These are phyloP conservation scores for Drosophila borborema DNA, from an alignment of 2,888 invertebrate genomes.

Conservation along the genomic window DNA sequence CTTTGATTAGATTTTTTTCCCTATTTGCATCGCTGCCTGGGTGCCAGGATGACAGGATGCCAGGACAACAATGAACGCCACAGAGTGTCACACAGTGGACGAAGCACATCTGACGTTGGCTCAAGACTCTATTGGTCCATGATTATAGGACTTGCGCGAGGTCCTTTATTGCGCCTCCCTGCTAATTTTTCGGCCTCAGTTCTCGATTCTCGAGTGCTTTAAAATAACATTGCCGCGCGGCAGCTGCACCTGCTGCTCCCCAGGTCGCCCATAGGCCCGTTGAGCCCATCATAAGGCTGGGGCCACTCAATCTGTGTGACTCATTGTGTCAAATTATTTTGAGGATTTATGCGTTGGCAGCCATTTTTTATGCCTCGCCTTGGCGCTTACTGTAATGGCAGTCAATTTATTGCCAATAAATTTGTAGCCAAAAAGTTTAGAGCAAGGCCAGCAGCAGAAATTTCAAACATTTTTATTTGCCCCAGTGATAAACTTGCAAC, in stretches of 20 bases:
- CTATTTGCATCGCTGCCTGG: slow-evolving; percentile 43
- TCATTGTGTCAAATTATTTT: slow-evolving; percentile 81
- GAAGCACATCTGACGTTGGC: slow-evolving; percentile 40
- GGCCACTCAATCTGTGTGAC: slow-evolving; percentile 77
- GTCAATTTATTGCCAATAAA: slow-evolving; percentile 80
- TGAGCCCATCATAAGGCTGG: slow-evolving; percentile 40
- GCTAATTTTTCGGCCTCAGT: slow-evolving; percentile 59
- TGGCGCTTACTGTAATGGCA: slow-evolving; percentile 77
- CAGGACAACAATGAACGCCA: slow-evolving; percentile 43
- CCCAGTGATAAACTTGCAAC: slow-evolving; percentile 77
- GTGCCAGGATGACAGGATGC: background rate
- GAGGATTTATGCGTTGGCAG: slow-evolving; percentile 80
- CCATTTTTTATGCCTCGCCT: slow-evolving; percentile 62
- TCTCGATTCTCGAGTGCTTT: slow-evolving; percentile 63
- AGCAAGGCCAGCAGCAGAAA: slow-evolving; percentile 70
- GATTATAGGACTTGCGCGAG: slow-evolving; percentile 62
- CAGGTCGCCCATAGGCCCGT: slow-evolving; percentile 37
- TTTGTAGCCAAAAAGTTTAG: slow-evolving; percentile 82
- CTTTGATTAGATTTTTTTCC: slow-evolving; percentile 81
- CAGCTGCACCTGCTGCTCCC: slow-evolving; percentile 73
- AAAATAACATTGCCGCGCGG: slow-evolving; percentile 79
- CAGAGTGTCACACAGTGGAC: slow-evolving; percentile 72
- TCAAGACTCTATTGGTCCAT: slow-evolving; percentile 66
- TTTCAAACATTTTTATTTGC: slow-evolving; percentile 71
- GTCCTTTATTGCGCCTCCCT: slow-evolving; percentile 14